Base-by-base conservation (phyloP, 2,888 invertebrate species). In the Neoscelio sp. region DNA sequence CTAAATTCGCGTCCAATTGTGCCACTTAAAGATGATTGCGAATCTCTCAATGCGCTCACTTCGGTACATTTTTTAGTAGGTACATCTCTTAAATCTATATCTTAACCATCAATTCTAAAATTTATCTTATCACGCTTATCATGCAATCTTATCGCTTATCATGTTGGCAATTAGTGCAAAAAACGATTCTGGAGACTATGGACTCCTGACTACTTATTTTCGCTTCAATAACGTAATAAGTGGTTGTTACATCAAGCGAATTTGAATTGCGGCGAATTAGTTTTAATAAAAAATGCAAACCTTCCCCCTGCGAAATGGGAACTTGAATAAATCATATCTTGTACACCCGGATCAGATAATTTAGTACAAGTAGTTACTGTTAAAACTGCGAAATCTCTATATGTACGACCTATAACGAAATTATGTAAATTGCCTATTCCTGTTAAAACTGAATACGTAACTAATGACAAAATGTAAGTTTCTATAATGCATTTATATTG, bases 281-380 rank as follows among this genome's bases (percentile, higher is more conserved):
- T 38, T 7, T 2, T 38, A 38, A 7, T 38, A 2, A 38, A 38
- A 38, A 38, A 38, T 6, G 2, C 38, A 7, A 13, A 38, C n/a
- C 13, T 38, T n/a, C 38, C 13, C n/a, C 38, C 38, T 12, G 38
- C 38, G 10, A 38, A 38, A 12, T 38, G 38, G 38, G 38, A 38
- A 38, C 38, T 38, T 12, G 38, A 12, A 2, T 13, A 13, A 12
- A 13, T 38, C 6, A 12, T 38, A 38, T 38, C 12, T 13, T 38
- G 38, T 38, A 12, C 13, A 2, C 13, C 38, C 10, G 38, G 13
- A 13, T n/a, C n/a, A n/a, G n/a, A n/a, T n/a, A n/a, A n/a, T n/a
- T n/a, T n/a, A n/a, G n/a, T n/a, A n/a, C n/a, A n/a, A n/a, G n/a
- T n/a, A n/a, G n/a, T n/a, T n/a, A n/a, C n/a, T n/a, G n/a, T n/a